phyloP scores from a whole-genome alignment of 2,113 vertebrate genomes.

The Otus sunia region DNA sequence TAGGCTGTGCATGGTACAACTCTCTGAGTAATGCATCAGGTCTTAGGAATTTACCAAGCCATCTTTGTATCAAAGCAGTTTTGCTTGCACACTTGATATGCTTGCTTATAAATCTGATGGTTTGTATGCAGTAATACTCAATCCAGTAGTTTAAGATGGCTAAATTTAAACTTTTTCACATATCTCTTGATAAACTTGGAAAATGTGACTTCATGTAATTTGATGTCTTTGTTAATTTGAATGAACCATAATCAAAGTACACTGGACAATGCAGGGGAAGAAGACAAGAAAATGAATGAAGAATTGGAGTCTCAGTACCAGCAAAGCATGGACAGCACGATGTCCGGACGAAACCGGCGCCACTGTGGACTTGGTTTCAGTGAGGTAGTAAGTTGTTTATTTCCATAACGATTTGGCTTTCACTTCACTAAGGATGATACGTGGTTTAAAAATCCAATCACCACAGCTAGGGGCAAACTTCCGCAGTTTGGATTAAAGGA shows the following conservation, averaged over 20 bases:
- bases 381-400: constrained; percentile 78
- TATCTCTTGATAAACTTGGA: background rate
- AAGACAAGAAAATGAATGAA: constrained; percentile 89
- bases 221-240: constrained; percentile 76
- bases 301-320: constrained; percentile 93
- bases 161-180: background rate
- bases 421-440: background rate
- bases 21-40: background rate
- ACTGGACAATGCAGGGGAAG: constrained; percentile 83
- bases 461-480: background rate
- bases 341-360: constrained; percentile 90
- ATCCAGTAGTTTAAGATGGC: background rate
- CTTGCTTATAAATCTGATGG: background rate
- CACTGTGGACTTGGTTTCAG: constrained; percentile 95
- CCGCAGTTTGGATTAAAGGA: background rate
- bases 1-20: fast-evolving
- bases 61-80: background rate
- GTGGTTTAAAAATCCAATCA: background rate
- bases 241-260: constrained; percentile 77
- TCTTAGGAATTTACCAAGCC: background rate
- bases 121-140: background rate
- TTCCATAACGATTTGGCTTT: background rate
- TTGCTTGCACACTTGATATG: background rate
- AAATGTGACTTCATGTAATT: constrained; percentile 68
- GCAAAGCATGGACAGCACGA: constrained; percentile 91